Percentiles rank a stretch among this genome's conserved stretches.
phyloP scores from a whole-genome alignment of 2,888 invertebrate species.

The Catocala fraxini region DNA sequence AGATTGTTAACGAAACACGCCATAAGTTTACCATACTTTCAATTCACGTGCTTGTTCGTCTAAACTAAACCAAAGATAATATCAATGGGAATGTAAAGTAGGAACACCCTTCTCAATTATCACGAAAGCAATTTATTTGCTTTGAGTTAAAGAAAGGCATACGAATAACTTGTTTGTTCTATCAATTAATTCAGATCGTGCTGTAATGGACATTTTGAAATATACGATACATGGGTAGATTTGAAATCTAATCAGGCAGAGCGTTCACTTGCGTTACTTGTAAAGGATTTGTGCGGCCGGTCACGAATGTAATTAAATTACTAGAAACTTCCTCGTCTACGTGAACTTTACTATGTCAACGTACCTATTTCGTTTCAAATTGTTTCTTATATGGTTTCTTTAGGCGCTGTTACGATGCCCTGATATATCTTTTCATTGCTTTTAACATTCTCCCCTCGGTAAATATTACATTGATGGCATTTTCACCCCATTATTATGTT shows the following conservation, averaged over 20 bases:
- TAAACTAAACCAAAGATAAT: slow-evolving; percentile 32
- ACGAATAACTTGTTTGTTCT: slow-evolving; percentile 28
- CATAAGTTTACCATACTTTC: slow-evolving; percentile 15
- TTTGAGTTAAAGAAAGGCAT: slow-evolving; percentile 15
- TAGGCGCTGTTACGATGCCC: slow-evolving; percentile 23
- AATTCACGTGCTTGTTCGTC: slow-evolving; percentile 41
- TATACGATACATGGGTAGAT: slow-evolving; percentile 52
- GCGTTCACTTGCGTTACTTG: slow-evolving; percentile 50
- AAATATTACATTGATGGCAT: slow-evolving; percentile 52
- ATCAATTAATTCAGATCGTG: slow-evolving; percentile 36
- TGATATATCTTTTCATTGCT: slow-evolving; percentile 38
- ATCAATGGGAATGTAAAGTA: slow-evolving; percentile 40
- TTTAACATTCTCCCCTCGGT: slow-evolving; percentile 53
- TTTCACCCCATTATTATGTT: slow-evolving; percentile 49
- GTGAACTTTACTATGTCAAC: slow-evolving; percentile 44
- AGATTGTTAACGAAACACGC: slow-evolving; percentile 2
- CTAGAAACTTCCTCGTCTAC: slow-evolving; percentile 52
- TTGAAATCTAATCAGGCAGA: slow-evolving; percentile 58
- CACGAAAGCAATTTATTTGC: slow-evolving; percentile 18
- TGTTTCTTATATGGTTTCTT: slow-evolving; percentile 52
- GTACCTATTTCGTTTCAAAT: slow-evolving; percentile 34
- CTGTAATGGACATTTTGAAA: slow-evolving; percentile 27
- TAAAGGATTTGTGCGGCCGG: slow-evolving; percentile 58
- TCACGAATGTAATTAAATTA: slow-evolving; percentile 67
- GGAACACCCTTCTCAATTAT: slow-evolving; percentile 37